A percentile compares a stretch with the other conserved stretches of the same genome.
These are phyloP conservation scores for Neosilurus mollespiculum DNA, from an alignment of 2,797 vertebrate genomes.

Conservation along the genomic window DNA sequence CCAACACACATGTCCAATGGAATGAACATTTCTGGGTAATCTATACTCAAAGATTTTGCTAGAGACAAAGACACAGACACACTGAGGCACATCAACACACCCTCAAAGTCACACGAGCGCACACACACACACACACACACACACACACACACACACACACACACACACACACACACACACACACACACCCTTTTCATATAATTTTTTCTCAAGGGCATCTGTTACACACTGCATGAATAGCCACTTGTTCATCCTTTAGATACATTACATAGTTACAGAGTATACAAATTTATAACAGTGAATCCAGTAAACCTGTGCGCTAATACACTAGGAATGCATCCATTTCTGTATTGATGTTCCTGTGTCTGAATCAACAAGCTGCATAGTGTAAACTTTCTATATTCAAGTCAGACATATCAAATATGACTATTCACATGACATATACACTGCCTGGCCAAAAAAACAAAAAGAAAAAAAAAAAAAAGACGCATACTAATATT, in stretches of 20 bases:
- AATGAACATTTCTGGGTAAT: neutral
- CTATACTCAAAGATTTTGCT: conserved; percentile 23
- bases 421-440: neutral
- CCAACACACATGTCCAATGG: conserved; percentile 27
- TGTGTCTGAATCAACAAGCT: neutral
- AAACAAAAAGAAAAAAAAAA: too few relatives aligned
- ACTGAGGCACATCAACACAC: conserved; percentile 10
- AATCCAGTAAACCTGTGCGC: conserved; percentile 16
- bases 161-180: conserved; percentile 10
- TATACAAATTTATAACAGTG: conserved; percentile 26
- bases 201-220: conserved; percentile 41
- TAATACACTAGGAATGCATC: conserved; percentile 1
- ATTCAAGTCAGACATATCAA: neutral
- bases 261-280: conserved; percentile 40
- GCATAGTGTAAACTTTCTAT: neutral
- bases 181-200: conserved; percentile 25
- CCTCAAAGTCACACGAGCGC: conserved; percentile 1
- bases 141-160: conserved; percentile 12
- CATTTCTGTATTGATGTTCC: neutral
- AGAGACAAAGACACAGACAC: conserved; percentile 12
- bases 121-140: conserved; percentile 16
- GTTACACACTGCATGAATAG: conserved; percentile 30
- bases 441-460: too few relatives aligned
- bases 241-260: conserved; percentile 33
- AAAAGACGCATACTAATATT: too few relatives aligned